A percentile compares a stretch with the other conserved stretches of the same genome.
phyloP scores from a whole-genome alignment of 2,797 vertebrate species.

The Champsocephalus esox region DNA sequence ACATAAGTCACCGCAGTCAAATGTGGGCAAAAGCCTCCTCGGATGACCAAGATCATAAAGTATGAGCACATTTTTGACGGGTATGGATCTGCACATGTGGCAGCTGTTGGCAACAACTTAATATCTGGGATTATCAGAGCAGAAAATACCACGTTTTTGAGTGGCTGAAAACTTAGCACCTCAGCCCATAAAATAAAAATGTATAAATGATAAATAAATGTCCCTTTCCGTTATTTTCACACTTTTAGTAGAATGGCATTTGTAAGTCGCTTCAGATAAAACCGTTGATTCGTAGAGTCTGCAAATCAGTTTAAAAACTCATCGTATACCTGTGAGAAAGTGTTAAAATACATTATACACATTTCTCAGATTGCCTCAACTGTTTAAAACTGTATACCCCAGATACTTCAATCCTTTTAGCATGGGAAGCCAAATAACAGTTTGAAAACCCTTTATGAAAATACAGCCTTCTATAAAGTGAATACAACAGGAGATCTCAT shows the following conservation, averaged over 20 bases:
- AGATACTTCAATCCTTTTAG: constrained; percentile 13
- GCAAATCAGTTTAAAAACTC: constrained; percentile 16
- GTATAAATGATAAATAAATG: no score
- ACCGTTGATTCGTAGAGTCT: not conserved
- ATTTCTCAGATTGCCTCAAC: constrained; percentile 33
- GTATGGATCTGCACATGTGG: constrained; percentile 34
- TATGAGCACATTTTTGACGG: constrained; percentile 30
- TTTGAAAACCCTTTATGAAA: constrained; percentile 31
- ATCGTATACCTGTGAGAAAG: constrained; percentile 51
- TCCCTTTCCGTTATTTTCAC: not conserved
- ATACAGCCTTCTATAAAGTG: constrained; percentile 15
- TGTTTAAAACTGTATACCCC: constrained; percentile 17
- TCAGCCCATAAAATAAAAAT: not conserved
- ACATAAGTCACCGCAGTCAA: constrained; percentile 53
- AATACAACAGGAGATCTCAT: constrained; percentile 17
- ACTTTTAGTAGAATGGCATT: fast-evolving
- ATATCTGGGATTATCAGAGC: constrained; percentile 13
- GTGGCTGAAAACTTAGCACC: not conserved
- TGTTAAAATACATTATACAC: not conserved
- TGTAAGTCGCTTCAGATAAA: not conserved
- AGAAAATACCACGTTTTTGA: constrained; percentile 3
- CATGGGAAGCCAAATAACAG: constrained; percentile 42
- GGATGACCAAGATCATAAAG: constrained; percentile 36
- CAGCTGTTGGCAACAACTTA: constrained; percentile 43
- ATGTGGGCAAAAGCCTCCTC: constrained; percentile 47